These are phyloP conservation scores for Tiliqua scincoides DNA, from an alignment of 2,113 vertebrate genomes.

Conservation along the genomic window DNA sequence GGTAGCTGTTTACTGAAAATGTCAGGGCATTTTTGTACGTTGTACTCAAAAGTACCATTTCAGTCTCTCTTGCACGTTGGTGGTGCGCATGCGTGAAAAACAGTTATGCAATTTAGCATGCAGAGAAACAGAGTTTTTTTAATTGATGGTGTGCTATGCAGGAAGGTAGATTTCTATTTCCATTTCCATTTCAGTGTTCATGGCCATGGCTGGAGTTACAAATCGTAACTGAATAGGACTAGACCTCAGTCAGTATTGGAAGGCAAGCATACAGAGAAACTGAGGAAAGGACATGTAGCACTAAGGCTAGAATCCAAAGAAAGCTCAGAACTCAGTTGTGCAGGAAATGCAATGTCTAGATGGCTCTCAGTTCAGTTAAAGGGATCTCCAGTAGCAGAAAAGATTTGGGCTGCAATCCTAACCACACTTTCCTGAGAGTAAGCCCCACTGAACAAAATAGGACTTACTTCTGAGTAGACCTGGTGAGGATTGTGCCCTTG, in stretches of 20 bases:
- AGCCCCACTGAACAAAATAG: too few species aligned
- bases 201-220: not conserved
- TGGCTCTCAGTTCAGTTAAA: too few species aligned
- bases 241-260: not conserved
- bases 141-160: not conserved
- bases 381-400: too few species aligned
- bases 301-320: too few species aligned
- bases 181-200: not conserved
- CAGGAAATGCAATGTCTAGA: too few species aligned
- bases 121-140: not conserved
- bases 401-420: too few species aligned
- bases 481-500: too few species aligned
- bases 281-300: too few species aligned
- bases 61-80: not conserved
- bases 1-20: constrained; percentile 42
- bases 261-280: too few species aligned
- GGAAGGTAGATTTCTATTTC: not conserved
- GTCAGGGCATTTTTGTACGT: not conserved
- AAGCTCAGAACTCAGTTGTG: too few species aligned
- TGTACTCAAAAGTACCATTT: not conserved
- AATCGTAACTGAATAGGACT: not conserved
- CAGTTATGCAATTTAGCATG: not conserved
- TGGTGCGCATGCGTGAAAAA: not conserved
- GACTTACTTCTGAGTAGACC: too few species aligned
- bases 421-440: too few species aligned